These are phyloP conservation scores for Rhynchomys soricoides DNA, from an alignment of 2,113 vertebrate species.

Conservation along the genomic window DNA sequence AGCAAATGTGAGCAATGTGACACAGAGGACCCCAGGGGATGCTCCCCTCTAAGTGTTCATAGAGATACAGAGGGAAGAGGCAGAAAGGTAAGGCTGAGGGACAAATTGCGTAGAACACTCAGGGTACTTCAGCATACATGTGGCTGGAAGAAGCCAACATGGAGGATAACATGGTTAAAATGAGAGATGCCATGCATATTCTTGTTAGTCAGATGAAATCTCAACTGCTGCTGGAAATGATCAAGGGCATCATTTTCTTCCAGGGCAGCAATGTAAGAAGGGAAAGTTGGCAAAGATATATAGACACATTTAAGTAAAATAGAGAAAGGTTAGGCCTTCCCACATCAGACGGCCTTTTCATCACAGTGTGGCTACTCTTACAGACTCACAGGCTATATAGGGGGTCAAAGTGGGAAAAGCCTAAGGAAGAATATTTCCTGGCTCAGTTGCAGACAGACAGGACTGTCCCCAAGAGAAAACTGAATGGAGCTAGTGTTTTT, in stretches of 20 bases:
- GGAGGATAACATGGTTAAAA: not conserved
- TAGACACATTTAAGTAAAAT: not conserved
- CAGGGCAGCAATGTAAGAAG: not conserved
- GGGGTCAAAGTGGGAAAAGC: not conserved
- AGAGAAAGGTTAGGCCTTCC: not conserved
- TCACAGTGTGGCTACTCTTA: not conserved
- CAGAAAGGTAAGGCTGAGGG: not conserved
- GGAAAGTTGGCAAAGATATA: not conserved
- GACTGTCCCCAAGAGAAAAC: not conserved
- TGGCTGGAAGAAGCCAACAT: not conserved
- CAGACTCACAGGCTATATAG: not conserved
- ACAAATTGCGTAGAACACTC: not conserved
- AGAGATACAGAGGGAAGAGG: not conserved
- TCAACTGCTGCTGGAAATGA: not conserved
- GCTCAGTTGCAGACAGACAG: not conserved
- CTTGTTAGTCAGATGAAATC: not conserved
- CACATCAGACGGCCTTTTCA: not conserved
- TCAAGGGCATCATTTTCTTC: not conserved
- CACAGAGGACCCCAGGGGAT: not conserved
- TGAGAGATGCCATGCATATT: not conserved
- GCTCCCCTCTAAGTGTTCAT: not conserved
- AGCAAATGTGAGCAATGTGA: not conserved
- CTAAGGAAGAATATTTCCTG: not conserved
- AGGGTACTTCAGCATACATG: not conserved
- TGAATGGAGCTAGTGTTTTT: not conserved